Base-by-base conservation (phyloP, 2,113 vertebrate species). In the Dinomys branickii region DNA sequence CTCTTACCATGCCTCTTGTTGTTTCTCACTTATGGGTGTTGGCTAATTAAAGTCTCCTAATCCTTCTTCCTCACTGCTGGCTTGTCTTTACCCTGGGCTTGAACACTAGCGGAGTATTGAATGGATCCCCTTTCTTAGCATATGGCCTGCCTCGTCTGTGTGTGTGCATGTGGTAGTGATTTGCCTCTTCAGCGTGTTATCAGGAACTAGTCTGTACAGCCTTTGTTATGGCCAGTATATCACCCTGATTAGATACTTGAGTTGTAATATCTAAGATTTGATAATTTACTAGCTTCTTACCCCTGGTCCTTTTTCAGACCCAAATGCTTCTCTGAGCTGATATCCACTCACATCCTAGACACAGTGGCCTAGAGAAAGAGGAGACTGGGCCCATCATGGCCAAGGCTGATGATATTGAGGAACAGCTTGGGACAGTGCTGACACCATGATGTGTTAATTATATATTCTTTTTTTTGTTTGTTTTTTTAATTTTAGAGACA, bases 401-500 rank as follows among this genome's bases (percentile, higher is more conserved):
- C 61, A 30, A 4, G 3, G 26, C 50, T 35, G 47, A 35, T 38
- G 3, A 9, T 11, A 22, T 1, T 52, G 59, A 87, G 92, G 85
- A 54, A 41, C 13, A 8, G 24, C 35, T 33, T 35, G 22, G 20
- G 26, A 17, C 1, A 54, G 33, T 33, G 1, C 2, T 41, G 75
- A 56, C 17, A 0, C 33, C 12, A 0, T 6, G 17, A 17, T 47
- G 17, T 22, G 44, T 24, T 56, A 30, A 9, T 44, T 52, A 7
- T 85, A 77, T 83, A n/a, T 13, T 22, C 50, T 75, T 92, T n/a
- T n/a, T n/a, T n/a, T n/a, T n/a, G n/a, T n/a, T n/a, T n/a, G n/a
- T n/a, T n/a, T n/a, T n/a, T n/a, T n/a, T n/a, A n/a, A n/a, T n/a
- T n/a, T n/a, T n/a, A n/a, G n/a, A n/a, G n/a, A n/a, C n/a, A n/a